Percentiles rank a stretch among this genome's conserved stretches.
Evolutionary conservation across 2,888 invertebrate genomes (phyloP).

Genomic region (Cerastis leucographa): DNA sequence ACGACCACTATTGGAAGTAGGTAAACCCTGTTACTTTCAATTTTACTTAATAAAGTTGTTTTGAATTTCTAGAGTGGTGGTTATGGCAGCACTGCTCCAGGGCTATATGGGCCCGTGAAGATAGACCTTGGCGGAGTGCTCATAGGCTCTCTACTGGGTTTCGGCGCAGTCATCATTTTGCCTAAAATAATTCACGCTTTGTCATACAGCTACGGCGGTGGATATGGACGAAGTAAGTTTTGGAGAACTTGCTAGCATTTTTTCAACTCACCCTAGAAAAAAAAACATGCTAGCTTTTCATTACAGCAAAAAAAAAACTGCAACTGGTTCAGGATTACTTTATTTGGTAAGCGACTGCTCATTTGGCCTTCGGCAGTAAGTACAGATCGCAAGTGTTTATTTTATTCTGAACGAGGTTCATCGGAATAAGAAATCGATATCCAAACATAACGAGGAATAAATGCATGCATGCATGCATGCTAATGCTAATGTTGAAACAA

Average conservation of each 20-base stretch:
- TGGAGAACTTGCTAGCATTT: background rate
- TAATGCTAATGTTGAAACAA: background rate
- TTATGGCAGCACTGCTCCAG: conserved; percentile 87
- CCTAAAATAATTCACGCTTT: conserved; percentile 95
- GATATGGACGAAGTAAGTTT: conserved; percentile 93
- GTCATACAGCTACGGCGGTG: conserved; percentile 92
- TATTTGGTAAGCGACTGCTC: background rate
- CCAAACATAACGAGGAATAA: background rate
- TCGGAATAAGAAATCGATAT: background rate
- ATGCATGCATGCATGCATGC: too few relatives aligned
- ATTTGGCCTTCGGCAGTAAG: too few relatives aligned
- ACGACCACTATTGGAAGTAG: too few relatives aligned
- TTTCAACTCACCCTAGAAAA: background rate
- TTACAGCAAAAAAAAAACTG: background rate
- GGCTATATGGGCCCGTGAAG: conserved; percentile 94
- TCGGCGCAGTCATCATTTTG: conserved; percentile 94
- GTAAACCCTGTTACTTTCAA: background rate
- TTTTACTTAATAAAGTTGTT: background rate
- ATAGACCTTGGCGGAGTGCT: conserved; percentile 95
- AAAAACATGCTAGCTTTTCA: background rate
- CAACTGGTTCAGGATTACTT: background rate
- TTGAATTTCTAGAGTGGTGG: conserved; percentile 78
- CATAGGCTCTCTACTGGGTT: conserved; percentile 94
- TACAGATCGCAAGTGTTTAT: background rate
- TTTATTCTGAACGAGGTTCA: too few relatives aligned